Conservation (phyloP, 2,113 vertebrate species). For the Bolborhynchus lineola region DNA sequence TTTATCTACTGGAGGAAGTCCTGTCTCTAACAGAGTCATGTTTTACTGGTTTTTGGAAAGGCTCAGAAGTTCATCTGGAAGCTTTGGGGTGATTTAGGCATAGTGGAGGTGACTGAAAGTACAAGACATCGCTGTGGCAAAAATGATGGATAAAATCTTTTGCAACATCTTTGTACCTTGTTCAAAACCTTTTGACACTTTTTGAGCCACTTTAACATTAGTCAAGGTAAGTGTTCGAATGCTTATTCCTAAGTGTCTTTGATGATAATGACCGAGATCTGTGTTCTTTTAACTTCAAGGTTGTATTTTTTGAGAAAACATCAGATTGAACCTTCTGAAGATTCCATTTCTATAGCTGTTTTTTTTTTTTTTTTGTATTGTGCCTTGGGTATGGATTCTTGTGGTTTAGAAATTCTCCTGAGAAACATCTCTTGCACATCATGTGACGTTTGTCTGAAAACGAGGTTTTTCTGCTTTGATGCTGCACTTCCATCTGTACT, state of each 20-base stretch:
- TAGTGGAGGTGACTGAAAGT: background rate
- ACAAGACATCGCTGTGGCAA: background rate
- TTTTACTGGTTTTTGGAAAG: background rate
- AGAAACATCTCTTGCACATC: background rate
- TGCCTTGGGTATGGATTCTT: background rate
- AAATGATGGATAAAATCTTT: background rate
- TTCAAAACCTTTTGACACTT: background rate
- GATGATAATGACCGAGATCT: background rate
- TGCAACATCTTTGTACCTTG: background rate
- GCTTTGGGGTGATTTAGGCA: background rate
- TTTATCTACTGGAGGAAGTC: background rate
- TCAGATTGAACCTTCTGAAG: background rate
- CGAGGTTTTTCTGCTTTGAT: background rate
- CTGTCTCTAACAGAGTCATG: background rate
- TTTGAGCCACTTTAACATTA: background rate
- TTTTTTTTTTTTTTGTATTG: conserved; percentile 17
- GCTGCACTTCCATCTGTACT: background rate
- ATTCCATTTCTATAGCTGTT: background rate
- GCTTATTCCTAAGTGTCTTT: background rate
- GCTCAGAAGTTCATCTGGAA: background rate
- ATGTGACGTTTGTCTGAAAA: background rate
- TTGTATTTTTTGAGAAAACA: background rate
- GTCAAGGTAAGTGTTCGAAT: background rate
- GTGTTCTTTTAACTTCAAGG: background rate
- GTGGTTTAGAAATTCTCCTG: background rate